These are phyloP conservation scores for Ischnus inquisitorius DNA, from an alignment of 2,888 invertebrate species.

Conservation along the genomic window DNA sequence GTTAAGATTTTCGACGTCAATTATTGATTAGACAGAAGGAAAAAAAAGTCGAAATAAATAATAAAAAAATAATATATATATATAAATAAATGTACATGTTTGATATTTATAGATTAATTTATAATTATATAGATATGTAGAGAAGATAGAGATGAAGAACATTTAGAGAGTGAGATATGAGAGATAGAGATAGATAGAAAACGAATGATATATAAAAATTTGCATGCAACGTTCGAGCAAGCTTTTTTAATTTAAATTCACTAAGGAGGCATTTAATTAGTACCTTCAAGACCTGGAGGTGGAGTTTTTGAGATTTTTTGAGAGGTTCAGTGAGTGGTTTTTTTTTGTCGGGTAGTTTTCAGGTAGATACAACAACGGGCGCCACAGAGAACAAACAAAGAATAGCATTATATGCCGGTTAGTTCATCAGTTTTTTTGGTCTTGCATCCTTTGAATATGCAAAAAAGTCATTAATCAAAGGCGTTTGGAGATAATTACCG, in stretches of 20 bases:
- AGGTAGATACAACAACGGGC: constrained; percentile 85
- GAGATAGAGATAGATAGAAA: constrained; percentile 64
- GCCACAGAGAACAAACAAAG: constrained; percentile 85
- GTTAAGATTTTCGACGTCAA: constrained; percentile 53
- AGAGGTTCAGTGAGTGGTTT: constrained; percentile 85
- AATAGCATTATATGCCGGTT: constrained; percentile 84
- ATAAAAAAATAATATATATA: constrained; percentile 20
- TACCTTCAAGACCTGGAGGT: constrained; percentile 85
- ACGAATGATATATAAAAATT: constrained; percentile 71
- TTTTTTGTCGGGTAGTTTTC: constrained; percentile 82
- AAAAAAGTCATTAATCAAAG: constrained; percentile 65
- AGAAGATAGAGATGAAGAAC: constrained; percentile 66
- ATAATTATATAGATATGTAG: constrained; percentile 53
- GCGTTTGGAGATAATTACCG: constrained; percentile 62
- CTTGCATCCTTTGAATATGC: constrained; percentile 71
- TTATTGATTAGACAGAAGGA: constrained; percentile 3
- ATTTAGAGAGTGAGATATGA: constrained; percentile 68
- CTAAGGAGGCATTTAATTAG: constrained; percentile 84
- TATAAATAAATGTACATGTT: constrained; percentile 40
- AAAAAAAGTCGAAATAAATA: constrained; percentile 36
- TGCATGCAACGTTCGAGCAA: constrained; percentile 82
- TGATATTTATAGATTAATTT: constrained; percentile 34
- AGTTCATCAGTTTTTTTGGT: constrained; percentile 77
- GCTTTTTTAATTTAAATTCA: constrained; percentile 72
- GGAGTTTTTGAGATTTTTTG: constrained; percentile 84